Percentiles rank a stretch among this genome's conserved stretches.
Conservation (phyloP, 2,888 invertebrate genomes). For the Noctua pronuba region DNA sequence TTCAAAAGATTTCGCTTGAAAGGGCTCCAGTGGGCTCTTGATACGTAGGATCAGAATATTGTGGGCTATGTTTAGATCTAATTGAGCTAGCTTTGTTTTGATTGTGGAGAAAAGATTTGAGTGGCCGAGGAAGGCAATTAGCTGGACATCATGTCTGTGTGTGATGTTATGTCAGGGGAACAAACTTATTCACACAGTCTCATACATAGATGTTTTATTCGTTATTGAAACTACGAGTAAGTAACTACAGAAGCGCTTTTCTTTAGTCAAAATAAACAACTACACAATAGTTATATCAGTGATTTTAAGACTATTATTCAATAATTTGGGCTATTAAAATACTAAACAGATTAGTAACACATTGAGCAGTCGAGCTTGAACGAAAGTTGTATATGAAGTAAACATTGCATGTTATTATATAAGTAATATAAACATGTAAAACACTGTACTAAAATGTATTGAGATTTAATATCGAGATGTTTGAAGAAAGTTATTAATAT, state of each 20-base stretch:
- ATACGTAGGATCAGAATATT: conserved; percentile 30
- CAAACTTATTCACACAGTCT: background rate
- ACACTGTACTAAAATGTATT: background rate
- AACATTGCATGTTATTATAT: background rate
- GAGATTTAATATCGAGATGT: background rate
- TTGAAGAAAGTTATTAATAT: background rate
- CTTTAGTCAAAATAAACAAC: too few species aligned
- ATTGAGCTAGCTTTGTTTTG: conserved; percentile 23
- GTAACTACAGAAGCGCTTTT: background rate
- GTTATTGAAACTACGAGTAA: background rate
- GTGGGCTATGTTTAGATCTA: conserved; percentile 21
- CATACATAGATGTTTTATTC: too few species aligned
- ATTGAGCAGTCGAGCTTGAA: background rate
- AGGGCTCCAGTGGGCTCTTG: conserved; percentile 35
- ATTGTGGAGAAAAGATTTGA: conserved; percentile 15
- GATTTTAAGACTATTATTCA: background rate
- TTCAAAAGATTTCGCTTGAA: conserved; percentile 53
- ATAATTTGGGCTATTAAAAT: background rate
- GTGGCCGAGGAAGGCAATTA: background rate
- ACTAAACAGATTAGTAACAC: background rate
- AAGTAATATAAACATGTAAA: too few species aligned
- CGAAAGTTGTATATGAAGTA: background rate
- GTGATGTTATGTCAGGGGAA: background rate
- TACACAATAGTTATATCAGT: too few species aligned
- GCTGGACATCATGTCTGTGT: background rate